phyloP scores from a whole-genome alignment of 2,113 vertebrate genomes.

The Mesembrinibis cayennensis region DNA sequence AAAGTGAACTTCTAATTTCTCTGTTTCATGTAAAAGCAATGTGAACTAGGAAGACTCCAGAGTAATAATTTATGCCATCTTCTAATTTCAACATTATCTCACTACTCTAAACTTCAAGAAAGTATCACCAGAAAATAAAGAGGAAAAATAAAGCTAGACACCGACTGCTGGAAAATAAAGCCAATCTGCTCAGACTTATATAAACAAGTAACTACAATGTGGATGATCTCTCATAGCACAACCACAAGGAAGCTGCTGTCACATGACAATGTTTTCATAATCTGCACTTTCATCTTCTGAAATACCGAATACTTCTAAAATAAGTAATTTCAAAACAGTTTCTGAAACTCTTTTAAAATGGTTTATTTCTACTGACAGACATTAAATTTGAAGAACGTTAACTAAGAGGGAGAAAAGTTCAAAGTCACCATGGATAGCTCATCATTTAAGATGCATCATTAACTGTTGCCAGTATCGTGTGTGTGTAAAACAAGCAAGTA shows the following conservation, averaged over 20 bases:
- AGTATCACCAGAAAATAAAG: not conserved
- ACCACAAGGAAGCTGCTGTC: not conserved
- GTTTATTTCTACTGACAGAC: not conserved
- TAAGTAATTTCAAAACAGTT: not conserved
- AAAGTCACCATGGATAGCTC: not conserved
- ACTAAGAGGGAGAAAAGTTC: not conserved
- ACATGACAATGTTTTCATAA: not conserved
- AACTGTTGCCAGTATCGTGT: not conserved
- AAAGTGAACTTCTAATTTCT: not conserved
- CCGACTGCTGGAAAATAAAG: not conserved
- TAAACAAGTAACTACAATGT: not conserved
- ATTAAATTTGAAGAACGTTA: not conserved
- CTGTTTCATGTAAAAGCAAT: not conserved
- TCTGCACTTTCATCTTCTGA: not conserved
- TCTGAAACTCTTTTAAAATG: not conserved
- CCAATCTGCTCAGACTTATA: not conserved
- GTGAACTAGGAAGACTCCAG: not conserved
- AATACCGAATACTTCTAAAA: not conserved
- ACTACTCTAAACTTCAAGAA: not conserved
- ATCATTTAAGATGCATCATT: not conserved
- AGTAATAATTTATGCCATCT: not conserved
- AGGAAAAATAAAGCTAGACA: not conserved
- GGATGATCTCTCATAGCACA: not conserved
- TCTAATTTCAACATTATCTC: not conserved
- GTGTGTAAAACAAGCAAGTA: not conserved